phyloP scores from a whole-genome alignment of 2,888 invertebrate genomes.

The Gortyna flavago region DNA sequence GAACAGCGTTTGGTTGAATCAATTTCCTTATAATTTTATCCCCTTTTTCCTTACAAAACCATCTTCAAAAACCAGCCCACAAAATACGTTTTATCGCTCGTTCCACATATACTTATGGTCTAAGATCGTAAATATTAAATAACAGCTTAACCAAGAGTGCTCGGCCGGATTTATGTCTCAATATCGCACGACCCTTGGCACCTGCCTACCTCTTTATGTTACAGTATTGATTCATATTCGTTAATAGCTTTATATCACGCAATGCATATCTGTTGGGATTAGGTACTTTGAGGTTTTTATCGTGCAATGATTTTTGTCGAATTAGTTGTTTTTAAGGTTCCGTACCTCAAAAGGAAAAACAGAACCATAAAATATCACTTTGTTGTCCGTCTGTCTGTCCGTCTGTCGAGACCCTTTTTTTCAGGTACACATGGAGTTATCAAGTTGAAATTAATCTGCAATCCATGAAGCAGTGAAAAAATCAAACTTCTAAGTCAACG shows the following conservation, averaged over 20 bases:
- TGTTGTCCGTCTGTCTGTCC: no score
- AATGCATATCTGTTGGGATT: constrained; percentile 50
- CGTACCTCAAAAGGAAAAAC: no score
- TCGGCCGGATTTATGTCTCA: constrained; percentile 83
- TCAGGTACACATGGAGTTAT: no score
- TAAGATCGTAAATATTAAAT: constrained; percentile 80
- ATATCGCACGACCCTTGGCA: constrained; percentile 78
- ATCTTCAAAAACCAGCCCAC: constrained; percentile 4
- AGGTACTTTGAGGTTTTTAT: constrained; percentile 18
- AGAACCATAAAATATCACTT: no score
- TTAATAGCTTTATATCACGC: constrained; percentile 78
- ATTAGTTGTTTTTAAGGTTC: no score
- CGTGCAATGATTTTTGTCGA: neutral
- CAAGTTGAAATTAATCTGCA: no score
- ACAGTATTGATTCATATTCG: constrained; percentile 75
- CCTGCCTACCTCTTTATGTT: constrained; percentile 71
- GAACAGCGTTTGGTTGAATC: neutral
- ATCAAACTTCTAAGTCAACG: no score
- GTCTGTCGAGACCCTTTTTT: no score
- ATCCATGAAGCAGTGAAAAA: no score
- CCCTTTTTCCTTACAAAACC: neutral
- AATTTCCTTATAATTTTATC: neutral
- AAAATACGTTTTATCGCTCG: constrained; percentile 35
- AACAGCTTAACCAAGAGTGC: constrained; percentile 77
- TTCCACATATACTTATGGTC: constrained; percentile 59